Conservation (phyloP, 2,113 vertebrate species). For the mouse (Mus musculus) region DNA sequence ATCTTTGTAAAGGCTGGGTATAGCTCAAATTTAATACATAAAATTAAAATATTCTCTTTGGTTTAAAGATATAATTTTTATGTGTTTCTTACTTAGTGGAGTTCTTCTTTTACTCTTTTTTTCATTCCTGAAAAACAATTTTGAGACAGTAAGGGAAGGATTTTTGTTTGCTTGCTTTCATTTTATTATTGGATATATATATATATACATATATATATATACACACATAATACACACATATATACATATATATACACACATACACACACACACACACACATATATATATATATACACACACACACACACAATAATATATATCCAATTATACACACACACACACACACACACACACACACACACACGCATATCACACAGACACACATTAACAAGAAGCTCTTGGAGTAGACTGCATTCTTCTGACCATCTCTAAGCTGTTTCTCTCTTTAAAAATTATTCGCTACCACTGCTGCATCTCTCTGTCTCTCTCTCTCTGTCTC, state of each 20-base stretch:
- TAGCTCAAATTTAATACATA: constrained; percentile 55
- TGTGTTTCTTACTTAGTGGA: background rate
- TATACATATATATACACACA: no score
- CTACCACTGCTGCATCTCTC: no score
- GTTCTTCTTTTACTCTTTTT: background rate
- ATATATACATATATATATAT: no score
- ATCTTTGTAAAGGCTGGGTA: background rate
- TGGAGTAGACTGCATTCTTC: background rate
- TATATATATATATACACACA: no score
- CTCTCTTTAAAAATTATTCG: background rate
- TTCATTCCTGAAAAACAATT: background rate
- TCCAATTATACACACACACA: no score
- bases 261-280: no score
- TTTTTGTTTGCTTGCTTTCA: background rate
- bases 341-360: no score
- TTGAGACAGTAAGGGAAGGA: background rate
- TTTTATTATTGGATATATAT: background rate
- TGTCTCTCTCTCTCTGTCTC: background rate
- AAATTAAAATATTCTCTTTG: constrained; percentile 29
- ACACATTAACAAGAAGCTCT: background rate
- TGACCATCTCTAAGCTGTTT: background rate
- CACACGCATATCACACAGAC: no score
- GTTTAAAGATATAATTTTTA: background rate
- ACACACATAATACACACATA: no score
- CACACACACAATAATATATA: no score